Base-by-base conservation (phyloP, 1,140 invertebrate species). In the Limonius californicus region DNA sequence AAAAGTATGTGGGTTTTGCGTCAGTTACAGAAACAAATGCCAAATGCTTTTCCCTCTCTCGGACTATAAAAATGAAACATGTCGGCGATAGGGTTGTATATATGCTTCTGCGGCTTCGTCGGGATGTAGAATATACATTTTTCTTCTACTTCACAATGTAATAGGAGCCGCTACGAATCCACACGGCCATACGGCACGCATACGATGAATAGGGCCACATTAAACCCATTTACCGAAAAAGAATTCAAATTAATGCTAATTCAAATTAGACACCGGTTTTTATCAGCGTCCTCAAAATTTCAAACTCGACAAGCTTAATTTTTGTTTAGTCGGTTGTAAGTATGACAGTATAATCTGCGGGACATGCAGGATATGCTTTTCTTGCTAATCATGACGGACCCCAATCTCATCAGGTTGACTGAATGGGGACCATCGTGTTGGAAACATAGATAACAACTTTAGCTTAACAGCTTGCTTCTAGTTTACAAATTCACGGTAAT, bases 1-100 rank as follows among this genome's bases (percentile, higher is more conserved):
- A n/a, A 45, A 45, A 7, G n/a, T 14, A 18, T 45, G 15, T 7
- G 4, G 43, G 43, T 45, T 32, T 45, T 45, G 43, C 15, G 43
- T 45, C 43, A 45, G 43, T 45, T 45, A 45, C n/a, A 45, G 43
- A 45, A 18, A 45, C n/a, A 45, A 45, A 45, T 45, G 16, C 43
- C 4, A 14, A 45, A 45, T 45, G 4, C 43, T 45, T 45, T 45
- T 45, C n/a, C 43, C 15, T n/a, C 4, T 45, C 15, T 45, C n/a
- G n/a, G 43, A 45, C 43, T 45, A 45, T 45, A 45, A 45, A 45
- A 45, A 45, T 45, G 43, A 45, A 45, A 45, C 43, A 45, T 45
- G 43, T 45, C n/a, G 4, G 16, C 15, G 43, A 45, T 45, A 45
- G 12, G 43, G 43, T 45, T 45, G 43, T 45, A n/a, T 45, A 45